These are phyloP conservation scores for Trachelipus rathkii DNA, from an alignment of 1,140 invertebrate species.

Conservation along the genomic window DNA sequence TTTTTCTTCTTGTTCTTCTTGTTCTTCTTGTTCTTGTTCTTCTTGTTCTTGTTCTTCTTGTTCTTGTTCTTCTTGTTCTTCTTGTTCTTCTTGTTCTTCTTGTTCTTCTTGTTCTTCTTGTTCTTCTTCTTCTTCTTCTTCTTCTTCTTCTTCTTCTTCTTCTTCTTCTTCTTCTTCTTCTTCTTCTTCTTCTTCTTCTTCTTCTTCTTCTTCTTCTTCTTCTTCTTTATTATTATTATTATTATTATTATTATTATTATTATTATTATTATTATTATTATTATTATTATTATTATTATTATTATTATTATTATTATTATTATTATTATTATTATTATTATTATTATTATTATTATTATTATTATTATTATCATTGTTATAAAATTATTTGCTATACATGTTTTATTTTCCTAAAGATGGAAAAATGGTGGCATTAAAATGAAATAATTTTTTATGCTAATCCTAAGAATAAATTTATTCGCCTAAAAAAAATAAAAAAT, in stretches of 20 bases:
- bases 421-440: too few species aligned
- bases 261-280: background rate
- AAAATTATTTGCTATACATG: too few species aligned
- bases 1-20: background rate
- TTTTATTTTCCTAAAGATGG: too few species aligned
- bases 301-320: background rate
- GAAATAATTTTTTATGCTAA: too few species aligned
- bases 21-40: background rate
- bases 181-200: background rate
- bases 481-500: too few species aligned
- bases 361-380: background rate
- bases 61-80: background rate
- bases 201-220: background rate
- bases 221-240: background rate
- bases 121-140: background rate
- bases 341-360: slow-evolving; percentile 1
- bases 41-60: background rate
- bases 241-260: background rate
- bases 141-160: background rate
- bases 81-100: background rate
- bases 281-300: background rate
- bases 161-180: background rate
- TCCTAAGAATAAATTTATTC: too few species aligned
- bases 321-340: background rate
- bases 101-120: background rate